Conservation (phyloP, 1,140 invertebrate genomes). For the Pseudoatta argentina region DNA sequence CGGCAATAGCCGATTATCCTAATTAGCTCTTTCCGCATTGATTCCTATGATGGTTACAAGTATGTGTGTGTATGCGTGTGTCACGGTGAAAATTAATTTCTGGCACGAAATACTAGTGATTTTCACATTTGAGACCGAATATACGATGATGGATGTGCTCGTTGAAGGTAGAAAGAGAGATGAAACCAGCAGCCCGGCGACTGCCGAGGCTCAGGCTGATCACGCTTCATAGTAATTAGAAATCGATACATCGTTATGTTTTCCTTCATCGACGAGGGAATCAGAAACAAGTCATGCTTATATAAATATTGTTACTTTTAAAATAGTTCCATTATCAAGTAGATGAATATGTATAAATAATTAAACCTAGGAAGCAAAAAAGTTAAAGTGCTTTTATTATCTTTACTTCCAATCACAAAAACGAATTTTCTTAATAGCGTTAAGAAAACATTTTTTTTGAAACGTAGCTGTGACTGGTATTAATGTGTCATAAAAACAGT, state of each 20-base stretch:
- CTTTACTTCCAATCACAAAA: neutral
- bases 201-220: slow-evolving; percentile 9
- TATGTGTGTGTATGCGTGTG: neutral
- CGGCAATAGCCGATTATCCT: slow-evolving; percentile 53
- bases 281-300: slow-evolving; percentile 26
- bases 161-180: neutral
- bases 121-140: neutral
- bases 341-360: too few species aligned
- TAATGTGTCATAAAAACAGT: neutral
- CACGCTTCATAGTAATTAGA: slow-evolving; percentile 48
- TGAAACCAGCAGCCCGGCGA: neutral
- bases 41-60: slow-evolving; percentile 20
- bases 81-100: slow-evolving; percentile 47
- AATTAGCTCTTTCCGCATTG: slow-evolving; percentile 39
- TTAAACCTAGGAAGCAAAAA: neutral
- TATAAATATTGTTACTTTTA: slow-evolving; percentile 5
- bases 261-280: slow-evolving; percentile 36
- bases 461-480: neutral
- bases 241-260: slow-evolving; percentile 64
- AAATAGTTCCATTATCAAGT: neutral
- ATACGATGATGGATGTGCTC: slow-evolving; percentile 59
- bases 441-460: neutral
- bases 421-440: neutral
- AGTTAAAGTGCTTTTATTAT: neutral
- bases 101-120: slow-evolving; percentile 37